Conservation (phyloP, 1,140 invertebrate genomes). For the Lepidotrigona ventralis region DNA sequence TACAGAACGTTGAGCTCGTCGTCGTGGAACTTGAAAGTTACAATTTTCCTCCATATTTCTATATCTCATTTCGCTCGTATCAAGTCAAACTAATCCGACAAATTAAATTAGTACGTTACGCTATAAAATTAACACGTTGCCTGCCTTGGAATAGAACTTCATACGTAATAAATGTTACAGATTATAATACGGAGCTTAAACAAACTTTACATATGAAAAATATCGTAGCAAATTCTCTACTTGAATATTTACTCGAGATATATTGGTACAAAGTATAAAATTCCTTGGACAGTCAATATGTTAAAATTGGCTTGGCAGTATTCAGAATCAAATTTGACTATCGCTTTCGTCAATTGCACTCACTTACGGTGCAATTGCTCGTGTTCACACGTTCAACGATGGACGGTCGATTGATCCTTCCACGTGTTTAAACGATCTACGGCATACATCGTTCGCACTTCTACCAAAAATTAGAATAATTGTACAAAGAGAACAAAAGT, state of each 20-base stretch:
- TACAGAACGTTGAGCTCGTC: constrained; percentile 7
- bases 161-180: background rate
- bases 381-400: background rate
- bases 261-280: background rate
- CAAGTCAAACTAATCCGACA: background rate
- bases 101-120: constrained; percentile 6
- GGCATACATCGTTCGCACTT: background rate
- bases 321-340: constrained; percentile 23
- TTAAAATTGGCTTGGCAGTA: constrained; percentile 10
- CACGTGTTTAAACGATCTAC: background rate
- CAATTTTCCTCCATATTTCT: too few relatives aligned
- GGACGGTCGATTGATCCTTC: constrained; percentile 30
- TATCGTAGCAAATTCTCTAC: background rate
- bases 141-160: background rate
- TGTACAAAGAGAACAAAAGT: background rate
- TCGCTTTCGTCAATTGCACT: constrained; percentile 1
- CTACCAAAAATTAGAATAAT: constrained; percentile 2
- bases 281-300: background rate
- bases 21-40: constrained; percentile 10
- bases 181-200: background rate
- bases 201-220: background rate
- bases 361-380: background rate
- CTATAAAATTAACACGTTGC: background rate
- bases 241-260: background rate
- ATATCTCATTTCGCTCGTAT: background rate